Percentiles rank a stretch among this genome's conserved stretches.
phyloP scores from a whole-genome alignment of 2,797 vertebrate species.

The Lutjanus argentimaculatus region DNA sequence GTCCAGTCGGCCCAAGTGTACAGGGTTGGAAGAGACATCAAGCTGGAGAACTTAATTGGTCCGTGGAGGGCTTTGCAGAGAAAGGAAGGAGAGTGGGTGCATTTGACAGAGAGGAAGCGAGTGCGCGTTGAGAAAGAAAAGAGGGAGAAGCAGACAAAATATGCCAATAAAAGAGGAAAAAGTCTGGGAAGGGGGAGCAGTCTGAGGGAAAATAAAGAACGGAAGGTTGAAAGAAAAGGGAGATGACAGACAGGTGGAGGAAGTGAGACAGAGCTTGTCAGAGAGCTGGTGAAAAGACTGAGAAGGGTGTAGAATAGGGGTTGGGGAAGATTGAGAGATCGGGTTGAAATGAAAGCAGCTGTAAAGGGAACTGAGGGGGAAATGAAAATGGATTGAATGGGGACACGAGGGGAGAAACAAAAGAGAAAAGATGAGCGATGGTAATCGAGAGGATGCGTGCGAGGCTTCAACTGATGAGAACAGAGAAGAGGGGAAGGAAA shows the following conservation, averaged over 20 bases:
- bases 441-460: constrained; percentile 77
- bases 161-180: constrained; percentile 34
- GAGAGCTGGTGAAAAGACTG: constrained; percentile 60
- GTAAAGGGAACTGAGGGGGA: constrained; percentile 75
- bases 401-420: constrained; percentile 75
- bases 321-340: constrained; percentile 75
- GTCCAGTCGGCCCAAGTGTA: constrained; percentile 53
- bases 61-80: constrained; percentile 53
- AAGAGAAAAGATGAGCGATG: constrained; percentile 79
- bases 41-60: constrained; percentile 73
- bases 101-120: constrained; percentile 27
- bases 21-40: constrained; percentile 52
- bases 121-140: constrained; percentile 13
- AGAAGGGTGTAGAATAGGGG: constrained; percentile 50
- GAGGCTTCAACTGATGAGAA: constrained; percentile 67
- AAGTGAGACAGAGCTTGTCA: constrained; percentile 69
- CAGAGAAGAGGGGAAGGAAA: constrained; percentile 63
- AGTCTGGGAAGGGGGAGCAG: constrained; percentile 36
- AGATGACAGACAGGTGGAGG: constrained; percentile 75
- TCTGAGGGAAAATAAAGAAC: constrained; percentile 34
- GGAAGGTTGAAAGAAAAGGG: constrained; percentile 55
- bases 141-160: constrained; percentile 21
- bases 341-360: constrained; percentile 78
- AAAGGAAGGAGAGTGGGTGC: constrained; percentile 26
- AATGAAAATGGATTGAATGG: constrained; percentile 82